A percentile compares a stretch with the other conserved stretches of the same genome.
Evolutionary conservation across 2,888 invertebrate species (phyloP).

Genomic region (Trachelus iudaicus): DNA sequence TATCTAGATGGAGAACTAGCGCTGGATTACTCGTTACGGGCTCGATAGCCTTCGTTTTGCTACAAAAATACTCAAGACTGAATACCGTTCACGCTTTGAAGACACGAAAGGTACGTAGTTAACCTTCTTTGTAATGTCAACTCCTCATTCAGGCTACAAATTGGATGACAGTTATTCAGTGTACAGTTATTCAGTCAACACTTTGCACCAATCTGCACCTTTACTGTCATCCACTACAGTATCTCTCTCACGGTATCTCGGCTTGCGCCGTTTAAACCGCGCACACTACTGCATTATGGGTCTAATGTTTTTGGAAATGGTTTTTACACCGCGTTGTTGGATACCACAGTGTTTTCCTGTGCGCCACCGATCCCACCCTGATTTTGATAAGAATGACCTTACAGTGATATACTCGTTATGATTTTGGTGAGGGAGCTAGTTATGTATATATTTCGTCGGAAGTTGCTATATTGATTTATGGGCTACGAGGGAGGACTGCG

Average conservation of each 20-base stretch:
- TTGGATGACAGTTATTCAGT: not conserved
- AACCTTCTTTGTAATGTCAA: conserved; percentile 14
- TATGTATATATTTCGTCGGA: not conserved
- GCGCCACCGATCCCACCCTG: not conserved
- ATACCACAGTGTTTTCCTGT: not conserved
- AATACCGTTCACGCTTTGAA: conserved; percentile 68
- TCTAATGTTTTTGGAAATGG: not conserved
- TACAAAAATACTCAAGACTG: conserved; percentile 63
- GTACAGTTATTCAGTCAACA: not conserved
- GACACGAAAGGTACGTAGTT: conserved; percentile 66
- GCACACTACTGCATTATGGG: not conserved
- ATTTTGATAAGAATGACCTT: not conserved
- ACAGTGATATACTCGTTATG: not conserved
- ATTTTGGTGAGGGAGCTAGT: not conserved
- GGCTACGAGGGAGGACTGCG: not conserved
- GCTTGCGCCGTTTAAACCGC: not conserved
- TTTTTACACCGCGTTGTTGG: not conserved
- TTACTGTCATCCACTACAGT: not conserved
- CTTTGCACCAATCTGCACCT: not conserved
- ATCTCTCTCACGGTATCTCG: not conserved
- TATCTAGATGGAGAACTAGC: conserved; percentile 39
- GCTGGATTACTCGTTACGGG: conserved; percentile 62
- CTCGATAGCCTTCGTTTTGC: conserved; percentile 64
- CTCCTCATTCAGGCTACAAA: conserved; percentile 7
- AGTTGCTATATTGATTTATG: not conserved